phyloP scores from a whole-genome alignment of 2,797 vertebrate species.

The Rhinatrema bivittatum region DNA sequence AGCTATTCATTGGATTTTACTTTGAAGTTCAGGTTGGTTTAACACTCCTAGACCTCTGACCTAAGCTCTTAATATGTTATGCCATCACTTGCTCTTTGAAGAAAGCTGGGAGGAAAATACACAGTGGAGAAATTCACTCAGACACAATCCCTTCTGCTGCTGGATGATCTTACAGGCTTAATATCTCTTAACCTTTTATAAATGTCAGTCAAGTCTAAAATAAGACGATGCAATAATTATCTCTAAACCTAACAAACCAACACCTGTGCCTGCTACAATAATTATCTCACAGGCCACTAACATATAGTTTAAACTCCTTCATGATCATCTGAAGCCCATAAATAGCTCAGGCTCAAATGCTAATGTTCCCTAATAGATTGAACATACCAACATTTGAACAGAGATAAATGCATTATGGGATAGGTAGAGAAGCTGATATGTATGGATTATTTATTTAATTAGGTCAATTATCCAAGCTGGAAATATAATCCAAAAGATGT shows the following conservation, averaged over 20 bases:
- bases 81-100: slow-evolving; percentile 17
- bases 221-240: slow-evolving; percentile 1
- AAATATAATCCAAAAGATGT: too few relatives aligned
- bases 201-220: slow-evolving; percentile 20
- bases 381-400: too few relatives aligned
- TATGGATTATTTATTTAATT: too few relatives aligned
- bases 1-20: background rate
- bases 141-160: slow-evolving; percentile 1
- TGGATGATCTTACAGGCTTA: slow-evolving; percentile 24
- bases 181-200: slow-evolving; percentile 27
- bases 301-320: background rate
- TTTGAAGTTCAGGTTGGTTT: slow-evolving; percentile 5
- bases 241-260: background rate
- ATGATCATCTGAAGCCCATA: background rate
- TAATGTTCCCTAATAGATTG: too few relatives aligned
- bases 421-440: too few relatives aligned
- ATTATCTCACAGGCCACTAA: too few relatives aligned
- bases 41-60: slow-evolving; percentile 15
- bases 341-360: too few relatives aligned
- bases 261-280: too few relatives aligned
- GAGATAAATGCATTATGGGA: too few relatives aligned
- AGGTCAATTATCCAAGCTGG: too few relatives aligned
- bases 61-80: slow-evolving; percentile 1
- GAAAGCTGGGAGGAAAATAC: slow-evolving; percentile 26
- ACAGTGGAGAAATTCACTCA: too few relatives aligned